These are phyloP conservation scores for Lithophane socia DNA, from an alignment of 2,888 invertebrate genomes.

Conservation along the genomic window DNA sequence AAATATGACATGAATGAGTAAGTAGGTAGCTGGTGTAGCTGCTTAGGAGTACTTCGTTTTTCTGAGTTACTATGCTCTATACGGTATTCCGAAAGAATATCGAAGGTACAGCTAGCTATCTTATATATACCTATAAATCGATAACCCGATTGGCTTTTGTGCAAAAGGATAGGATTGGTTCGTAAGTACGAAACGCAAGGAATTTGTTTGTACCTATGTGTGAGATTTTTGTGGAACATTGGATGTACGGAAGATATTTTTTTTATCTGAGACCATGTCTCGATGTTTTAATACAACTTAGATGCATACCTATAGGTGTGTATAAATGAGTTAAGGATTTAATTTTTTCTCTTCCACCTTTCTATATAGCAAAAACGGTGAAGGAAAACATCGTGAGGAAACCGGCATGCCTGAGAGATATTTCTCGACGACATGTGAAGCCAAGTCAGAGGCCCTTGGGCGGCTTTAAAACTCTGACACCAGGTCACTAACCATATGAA, in stretches of 20 bases:
- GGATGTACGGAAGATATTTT: background rate
- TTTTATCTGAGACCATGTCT: background rate
- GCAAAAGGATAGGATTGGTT: background rate
- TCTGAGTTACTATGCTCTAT: background rate
- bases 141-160: too few relatives aligned
- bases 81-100: background rate
- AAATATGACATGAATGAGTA: constrained; percentile 9
- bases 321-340: too few relatives aligned
- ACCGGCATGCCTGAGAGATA: too few relatives aligned
- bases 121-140: background rate
- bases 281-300: background rate
- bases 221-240: background rate
- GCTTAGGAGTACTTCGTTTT: background rate
- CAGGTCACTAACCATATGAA: too few relatives aligned
- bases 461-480: too few relatives aligned
- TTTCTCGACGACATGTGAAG: too few relatives aligned
- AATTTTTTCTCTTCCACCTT: too few relatives aligned
- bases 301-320: background rate
- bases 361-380: background rate
- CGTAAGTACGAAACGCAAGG: background rate
- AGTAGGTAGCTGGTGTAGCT: background rate
- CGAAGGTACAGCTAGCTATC: background rate
- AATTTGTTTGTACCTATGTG: background rate
- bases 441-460: too few relatives aligned
- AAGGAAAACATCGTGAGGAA: too few relatives aligned